phyloP scores from a whole-genome alignment of 2,888 invertebrate species.

The Hermaeophaga mercurialis region DNA sequence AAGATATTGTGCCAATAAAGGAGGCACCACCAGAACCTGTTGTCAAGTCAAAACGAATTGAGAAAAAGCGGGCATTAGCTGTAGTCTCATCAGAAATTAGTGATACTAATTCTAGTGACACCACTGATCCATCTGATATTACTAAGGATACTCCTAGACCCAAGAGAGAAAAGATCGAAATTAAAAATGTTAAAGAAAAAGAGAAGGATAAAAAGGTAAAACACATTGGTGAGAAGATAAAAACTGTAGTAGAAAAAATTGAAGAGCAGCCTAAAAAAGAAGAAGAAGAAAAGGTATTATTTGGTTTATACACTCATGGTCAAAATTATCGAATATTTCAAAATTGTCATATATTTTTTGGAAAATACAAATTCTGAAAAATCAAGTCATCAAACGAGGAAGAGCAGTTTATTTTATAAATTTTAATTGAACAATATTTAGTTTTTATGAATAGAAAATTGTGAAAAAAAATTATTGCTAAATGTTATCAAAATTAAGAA shows the following conservation, averaged over 20 bases:
- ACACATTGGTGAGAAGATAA: constrained; percentile 47
- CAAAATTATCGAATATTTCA: too few relatives aligned
- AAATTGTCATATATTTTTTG: too few relatives aligned
- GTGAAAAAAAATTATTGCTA: too few relatives aligned
- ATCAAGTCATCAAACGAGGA: too few relatives aligned
- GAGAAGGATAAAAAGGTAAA: constrained; percentile 48
- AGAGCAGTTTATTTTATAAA: too few relatives aligned
- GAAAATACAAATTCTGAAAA: too few relatives aligned
- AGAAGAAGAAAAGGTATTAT: constrained; percentile 42
- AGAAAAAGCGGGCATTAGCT: constrained; percentile 25
- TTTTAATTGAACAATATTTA: too few relatives aligned
- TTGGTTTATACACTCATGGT: too few relatives aligned
- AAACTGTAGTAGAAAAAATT: constrained; percentile 52
- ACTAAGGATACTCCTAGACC: constrained; percentile 44
- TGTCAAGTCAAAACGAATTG: constrained; percentile 26
- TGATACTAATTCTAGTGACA: constrained; percentile 45
- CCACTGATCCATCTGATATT: constrained; percentile 47
- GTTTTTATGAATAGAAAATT: too few relatives aligned
- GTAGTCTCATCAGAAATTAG: constrained; percentile 40
- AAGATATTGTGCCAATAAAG: constrained; percentile 18
- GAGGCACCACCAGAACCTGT: constrained; percentile 18
- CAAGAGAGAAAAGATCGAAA: constrained; percentile 45
- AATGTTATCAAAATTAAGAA: too few relatives aligned
- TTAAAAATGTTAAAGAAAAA: constrained; percentile 44
- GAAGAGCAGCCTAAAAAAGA: constrained; percentile 49